Evolutionary conservation across 2,888 invertebrate genomes (phyloP), one percentile per base, ranked within the genome.

Genomic region (Brachylomia viminalis): DNA sequence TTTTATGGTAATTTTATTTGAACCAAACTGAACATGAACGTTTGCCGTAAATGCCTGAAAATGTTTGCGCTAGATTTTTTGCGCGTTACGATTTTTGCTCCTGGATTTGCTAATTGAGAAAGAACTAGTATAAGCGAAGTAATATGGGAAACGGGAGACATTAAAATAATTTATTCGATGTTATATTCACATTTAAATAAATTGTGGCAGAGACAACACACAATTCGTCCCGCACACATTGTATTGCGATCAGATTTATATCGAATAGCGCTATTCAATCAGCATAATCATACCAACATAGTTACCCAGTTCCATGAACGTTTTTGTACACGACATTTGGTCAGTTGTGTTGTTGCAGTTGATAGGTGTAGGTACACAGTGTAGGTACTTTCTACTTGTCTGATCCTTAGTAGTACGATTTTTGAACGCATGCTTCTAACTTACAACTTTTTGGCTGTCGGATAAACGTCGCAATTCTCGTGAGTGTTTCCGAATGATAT

Each of bases 1-100:
- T 94, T 94, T 94, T 93, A 94, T 94, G 94, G 91, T 93, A 92
- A 93, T 94, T 94, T 94, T 93, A 93, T 92, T 93, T 92, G 91
- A 92, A 90, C 90, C 90, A 89, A 92, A 91, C 91, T 91, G 91
- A 89, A 92, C 90, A 90, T 85, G 87, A 86, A 75, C 84, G 85
- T 82, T 89, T 82, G 82, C 71, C 77, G 77, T 89, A 85, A 88
- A 88, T 85, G 80, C 79, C 80, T 83, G 86, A 81, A 87, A 83
- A 83, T 85, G 72, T 88, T 84, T 84, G 82, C 80, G 78, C 79
- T 84, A 73, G 72, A 83, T 83, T 84, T 84, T 84, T 64, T 65
- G 42, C 58, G 59, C 47, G n/a, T 66, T 67, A 61, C 23, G 45
- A 66, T 62, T 62, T 83, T 72, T 33, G 23, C 33, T 58, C 27